phyloP scores from a whole-genome alignment of 2,113 vertebrate genomes.

The Zosterops japonicus region DNA sequence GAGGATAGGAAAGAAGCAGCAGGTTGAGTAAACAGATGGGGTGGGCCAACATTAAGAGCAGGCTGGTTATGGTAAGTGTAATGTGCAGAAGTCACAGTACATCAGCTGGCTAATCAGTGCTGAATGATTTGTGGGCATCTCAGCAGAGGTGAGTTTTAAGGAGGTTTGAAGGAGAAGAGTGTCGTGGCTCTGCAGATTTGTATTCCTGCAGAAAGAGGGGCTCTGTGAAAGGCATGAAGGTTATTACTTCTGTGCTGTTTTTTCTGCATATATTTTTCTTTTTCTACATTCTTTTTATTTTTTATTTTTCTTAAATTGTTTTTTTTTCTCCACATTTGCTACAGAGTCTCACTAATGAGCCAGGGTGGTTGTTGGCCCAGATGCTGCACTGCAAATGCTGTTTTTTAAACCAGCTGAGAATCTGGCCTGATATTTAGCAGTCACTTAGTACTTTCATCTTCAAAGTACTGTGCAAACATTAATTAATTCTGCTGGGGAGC shows the following conservation, averaged over 20 bases:
- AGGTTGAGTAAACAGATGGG: background rate
- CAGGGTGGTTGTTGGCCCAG: background rate
- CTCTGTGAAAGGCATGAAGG: background rate
- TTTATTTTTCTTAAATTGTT: background rate
- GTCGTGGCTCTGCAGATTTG: background rate
- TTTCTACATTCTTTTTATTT: background rate
- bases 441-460: constrained; percentile 50
- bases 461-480: constrained; percentile 54
- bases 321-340: background rate
- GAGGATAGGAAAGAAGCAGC: background rate
- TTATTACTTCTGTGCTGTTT: background rate
- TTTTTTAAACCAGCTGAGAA: constrained; percentile 42
- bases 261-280: background rate
- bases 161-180: background rate
- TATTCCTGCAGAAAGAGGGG: background rate
- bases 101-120: constrained; percentile 34
- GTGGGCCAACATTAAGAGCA: background rate
- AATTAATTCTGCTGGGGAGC: constrained; percentile 49
- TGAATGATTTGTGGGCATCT: constrained; percentile 24
- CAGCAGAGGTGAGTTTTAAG: constrained; percentile 39
- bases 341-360: background rate
- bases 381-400: background rate
- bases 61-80: background rate
- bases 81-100: constrained; percentile 37
- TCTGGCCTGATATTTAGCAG: constrained; percentile 33